Conservation (phyloP, 1,140 invertebrate genomes). For the Bilobella aurantiaca region DNA sequence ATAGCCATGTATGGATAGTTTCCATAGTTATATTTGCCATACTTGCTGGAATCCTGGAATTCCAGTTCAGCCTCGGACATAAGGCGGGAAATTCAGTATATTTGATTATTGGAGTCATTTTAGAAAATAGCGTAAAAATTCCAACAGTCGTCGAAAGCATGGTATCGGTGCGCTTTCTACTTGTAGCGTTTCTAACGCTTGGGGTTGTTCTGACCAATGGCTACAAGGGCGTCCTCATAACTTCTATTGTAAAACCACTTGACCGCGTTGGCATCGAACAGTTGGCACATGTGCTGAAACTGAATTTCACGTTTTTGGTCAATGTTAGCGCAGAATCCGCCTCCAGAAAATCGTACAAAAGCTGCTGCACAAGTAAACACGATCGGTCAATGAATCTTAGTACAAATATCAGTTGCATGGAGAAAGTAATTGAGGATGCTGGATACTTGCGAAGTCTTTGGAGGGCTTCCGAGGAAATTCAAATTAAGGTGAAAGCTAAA, state of each 20-base stretch:
- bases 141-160: not conserved
- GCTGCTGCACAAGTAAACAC: not conserved
- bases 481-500: not conserved
- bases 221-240: not conserved
- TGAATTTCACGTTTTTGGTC: not conserved
- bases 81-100: not conserved
- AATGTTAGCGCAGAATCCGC: not conserved
- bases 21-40: not conserved
- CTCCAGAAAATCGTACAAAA: not conserved
- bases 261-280: not conserved
- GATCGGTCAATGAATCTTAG: not conserved
- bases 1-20: not conserved
- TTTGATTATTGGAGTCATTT: not conserved
- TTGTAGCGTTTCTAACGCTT: not conserved
- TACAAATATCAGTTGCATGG: not conserved
- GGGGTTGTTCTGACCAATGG: not conserved
- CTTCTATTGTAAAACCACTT: not conserved
- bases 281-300: not conserved
- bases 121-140: not conserved
- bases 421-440: not conserved
- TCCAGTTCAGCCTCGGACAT: not conserved
- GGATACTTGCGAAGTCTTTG: not conserved
- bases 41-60: not conserved
- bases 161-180: not conserved
- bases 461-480: not conserved